These are phyloP conservation scores for Xerus inauris DNA, from an alignment of 2,113 vertebrate species.

Conservation along the genomic window DNA sequence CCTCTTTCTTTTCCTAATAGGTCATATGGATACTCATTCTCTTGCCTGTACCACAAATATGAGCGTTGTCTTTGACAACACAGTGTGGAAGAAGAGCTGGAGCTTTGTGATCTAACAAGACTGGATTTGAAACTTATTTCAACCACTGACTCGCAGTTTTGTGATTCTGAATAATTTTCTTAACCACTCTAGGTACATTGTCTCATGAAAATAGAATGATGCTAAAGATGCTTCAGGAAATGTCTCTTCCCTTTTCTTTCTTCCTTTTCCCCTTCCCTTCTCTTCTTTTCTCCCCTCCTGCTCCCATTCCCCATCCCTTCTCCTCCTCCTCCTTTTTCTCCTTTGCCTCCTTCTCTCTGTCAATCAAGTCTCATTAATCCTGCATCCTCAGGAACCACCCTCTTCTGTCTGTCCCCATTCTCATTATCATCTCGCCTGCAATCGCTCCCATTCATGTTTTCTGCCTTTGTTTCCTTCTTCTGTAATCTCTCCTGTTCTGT, in stretches of 20 bases:
- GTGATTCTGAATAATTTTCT: background rate
- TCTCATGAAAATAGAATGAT: background rate
- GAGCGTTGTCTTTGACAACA: background rate
- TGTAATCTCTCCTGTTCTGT: background rate
- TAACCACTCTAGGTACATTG: background rate
- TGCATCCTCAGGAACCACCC: background rate
- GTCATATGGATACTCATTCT: background rate
- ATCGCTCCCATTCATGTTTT: background rate
- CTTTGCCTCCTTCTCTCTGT: too few species aligned
- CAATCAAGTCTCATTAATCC: background rate
- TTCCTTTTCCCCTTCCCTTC: background rate
- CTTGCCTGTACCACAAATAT: background rate
- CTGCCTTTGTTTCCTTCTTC: background rate
- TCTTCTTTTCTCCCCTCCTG: background rate
- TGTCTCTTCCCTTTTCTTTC: background rate
- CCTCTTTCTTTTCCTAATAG: background rate
- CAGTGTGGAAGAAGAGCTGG: background rate
- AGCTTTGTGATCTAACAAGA: background rate
- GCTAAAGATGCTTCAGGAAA: background rate
- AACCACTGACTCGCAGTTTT: background rate
- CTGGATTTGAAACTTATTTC: background rate
- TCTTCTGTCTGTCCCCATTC: background rate
- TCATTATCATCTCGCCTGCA: background rate
- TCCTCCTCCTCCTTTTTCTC: too few species aligned
- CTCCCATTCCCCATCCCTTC: rapidly evolving